Conservation (phyloP, 1,140 invertebrate species). For the Diploscapter pachys region DNA sequence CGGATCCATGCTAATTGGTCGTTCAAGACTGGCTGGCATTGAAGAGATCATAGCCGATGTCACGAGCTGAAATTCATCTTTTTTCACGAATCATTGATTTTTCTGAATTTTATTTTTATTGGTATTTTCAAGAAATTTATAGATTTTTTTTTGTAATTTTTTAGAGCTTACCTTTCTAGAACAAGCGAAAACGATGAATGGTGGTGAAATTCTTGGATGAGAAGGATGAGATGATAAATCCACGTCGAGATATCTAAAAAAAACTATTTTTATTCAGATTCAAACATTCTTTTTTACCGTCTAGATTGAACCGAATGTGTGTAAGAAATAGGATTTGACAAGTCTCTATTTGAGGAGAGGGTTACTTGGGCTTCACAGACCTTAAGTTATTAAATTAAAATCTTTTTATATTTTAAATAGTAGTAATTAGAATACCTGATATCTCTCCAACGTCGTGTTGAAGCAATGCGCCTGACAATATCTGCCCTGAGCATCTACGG, state of each 20-base stretch:
- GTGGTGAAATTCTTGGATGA: conserved; percentile 44
- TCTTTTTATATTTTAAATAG: neutral
- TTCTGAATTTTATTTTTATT: no score
- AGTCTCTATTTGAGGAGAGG: conserved; percentile 29
- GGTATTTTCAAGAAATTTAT: neutral
- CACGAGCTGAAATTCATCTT: conserved; percentile 33
- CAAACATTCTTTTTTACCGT: neutral
- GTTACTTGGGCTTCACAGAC: conserved; percentile 48
- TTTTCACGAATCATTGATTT: no score
- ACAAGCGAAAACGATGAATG: conserved; percentile 55
- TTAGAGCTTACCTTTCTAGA: conserved; percentile 43
- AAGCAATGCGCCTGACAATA: conserved; percentile 57
- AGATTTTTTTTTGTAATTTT: conserved; percentile 7
- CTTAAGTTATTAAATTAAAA: conserved; percentile 28
- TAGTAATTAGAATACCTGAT: conserved; percentile 43
- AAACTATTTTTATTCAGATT: no score
- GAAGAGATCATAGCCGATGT: conserved; percentile 42
- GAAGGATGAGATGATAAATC: conserved; percentile 51
- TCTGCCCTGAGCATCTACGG: conserved; percentile 52
- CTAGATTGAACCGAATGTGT: conserved; percentile 52
- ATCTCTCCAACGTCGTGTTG: conserved; percentile 49
- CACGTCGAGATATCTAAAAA: conserved; percentile 47
- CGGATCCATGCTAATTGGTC: conserved; percentile 41
- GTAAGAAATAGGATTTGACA: conserved; percentile 53
- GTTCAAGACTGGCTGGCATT: conserved; percentile 32